These are phyloP conservation scores for Pyrocoelia pectoralis DNA, from an alignment of 2,888 invertebrate species.

Conservation along the genomic window DNA sequence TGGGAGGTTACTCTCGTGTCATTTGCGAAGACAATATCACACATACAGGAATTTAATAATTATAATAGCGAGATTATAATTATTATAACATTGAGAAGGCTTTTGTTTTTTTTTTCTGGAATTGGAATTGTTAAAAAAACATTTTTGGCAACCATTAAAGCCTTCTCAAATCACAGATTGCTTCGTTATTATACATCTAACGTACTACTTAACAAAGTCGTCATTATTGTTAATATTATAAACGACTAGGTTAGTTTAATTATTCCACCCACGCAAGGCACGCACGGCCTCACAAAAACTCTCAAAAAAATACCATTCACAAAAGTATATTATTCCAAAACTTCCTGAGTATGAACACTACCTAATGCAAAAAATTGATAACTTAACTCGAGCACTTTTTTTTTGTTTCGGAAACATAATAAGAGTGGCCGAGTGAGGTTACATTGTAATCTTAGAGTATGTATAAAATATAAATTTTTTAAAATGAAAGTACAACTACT, in stretches of 20 bases:
- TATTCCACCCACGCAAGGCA: constrained; percentile 56
- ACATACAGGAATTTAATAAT: constrained; percentile 59
- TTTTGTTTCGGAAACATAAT: constrained; percentile 3
- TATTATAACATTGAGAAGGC: constrained; percentile 57
- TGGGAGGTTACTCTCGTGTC: constrained; percentile 35
- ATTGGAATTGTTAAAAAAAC: constrained; percentile 47
- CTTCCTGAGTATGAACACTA: constrained; percentile 53
- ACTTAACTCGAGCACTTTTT: neutral
- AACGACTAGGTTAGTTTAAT: constrained; percentile 43
- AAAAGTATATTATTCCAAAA: constrained; percentile 49
- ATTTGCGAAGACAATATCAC: constrained; percentile 53
- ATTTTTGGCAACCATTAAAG: constrained; percentile 58
- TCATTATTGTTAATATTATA: constrained; percentile 8
- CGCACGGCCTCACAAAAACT: constrained; percentile 55
- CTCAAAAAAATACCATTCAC: constrained; percentile 55
- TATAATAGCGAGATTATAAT: constrained; percentile 56
- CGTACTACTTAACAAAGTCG: constrained; percentile 38
- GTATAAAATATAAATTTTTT: constrained; percentile 36
- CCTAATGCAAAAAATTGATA: constrained; percentile 35
- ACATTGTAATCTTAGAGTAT: constrained; percentile 31
- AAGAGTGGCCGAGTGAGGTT: constrained; percentile 29
- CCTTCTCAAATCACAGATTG: constrained; percentile 64
- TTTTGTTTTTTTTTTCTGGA: constrained; percentile 45
- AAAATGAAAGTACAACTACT: constrained; percentile 39
- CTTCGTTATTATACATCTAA: constrained; percentile 49